Evolutionary conservation across 2,797 vertebrate genomes (phyloP), one percentile per base, ranked within the genome.

Genomic region (Pseudochromis fuscus): DNA sequence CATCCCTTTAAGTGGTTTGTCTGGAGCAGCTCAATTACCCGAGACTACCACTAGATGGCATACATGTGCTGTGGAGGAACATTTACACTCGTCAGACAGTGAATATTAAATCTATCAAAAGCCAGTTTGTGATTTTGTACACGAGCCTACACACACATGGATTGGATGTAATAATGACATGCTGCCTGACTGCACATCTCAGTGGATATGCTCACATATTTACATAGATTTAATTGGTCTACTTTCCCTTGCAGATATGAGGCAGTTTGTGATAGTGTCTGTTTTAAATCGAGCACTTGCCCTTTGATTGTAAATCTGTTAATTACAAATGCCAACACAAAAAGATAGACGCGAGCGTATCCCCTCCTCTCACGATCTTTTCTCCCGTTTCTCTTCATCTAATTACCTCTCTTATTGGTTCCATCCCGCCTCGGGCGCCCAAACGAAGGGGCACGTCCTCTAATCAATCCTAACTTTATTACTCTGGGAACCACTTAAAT

Each of bases 401-500:
- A 87, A 88, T 92, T 86, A 79, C 44, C 42, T 64, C 55, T 73
- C 74, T 88, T 88, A 91, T 90, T 92, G 85, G 85, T 84, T 92
- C 66, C 61, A 66, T 84, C 75, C 37, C 4, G 62, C 90, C 87
- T 51, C 67, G 13, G 89, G 88, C 85, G 0, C 81, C 82, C 74
- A 18, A 77, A 88, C 38, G 53, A 18, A 56, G 31, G 66, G 72
- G 28, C 77, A 49, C 62, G 37, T 85, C 76, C 68, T 87, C 74
- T 71, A 89, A 92, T 91, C 91, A 87, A 81, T 89, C 69, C 84
- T 53, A 84, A 86, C 85, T 87, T 88, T 89, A 91, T 91, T 89
- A 89, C 86, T 81, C 57, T 50, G 62, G 67, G 59, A 88, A 57
- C 53, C 62, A 67, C 84, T 83, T 89, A 72, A 91, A 91, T 92